Evolutionary conservation across 2,888 invertebrate species (phyloP), one percentile per base, ranked within the genome.

Genomic region (Callosobruchus maculatus): DNA sequence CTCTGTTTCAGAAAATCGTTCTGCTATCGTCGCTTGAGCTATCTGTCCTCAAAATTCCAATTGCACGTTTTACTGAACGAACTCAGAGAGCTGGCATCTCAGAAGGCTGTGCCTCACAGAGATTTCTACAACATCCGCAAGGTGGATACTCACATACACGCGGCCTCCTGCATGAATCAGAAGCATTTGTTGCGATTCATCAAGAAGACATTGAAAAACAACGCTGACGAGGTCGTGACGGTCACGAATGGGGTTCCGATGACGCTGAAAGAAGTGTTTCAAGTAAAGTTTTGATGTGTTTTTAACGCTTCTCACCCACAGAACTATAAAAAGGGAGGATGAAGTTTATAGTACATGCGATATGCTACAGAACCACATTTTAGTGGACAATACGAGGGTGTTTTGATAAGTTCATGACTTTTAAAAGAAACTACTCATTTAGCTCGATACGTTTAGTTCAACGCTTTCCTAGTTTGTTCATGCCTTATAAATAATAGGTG

Each of bases 101-200:
- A 99, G 89, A 99, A 98, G 87, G 95, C 96, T 1, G 98, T 99
- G 72, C 97, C 98, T 0, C 99, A 99, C 87, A 89, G 99, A 73
- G 99, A 99, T 88, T 99, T 99, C 88, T 99, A 99, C 87, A 99
- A 99, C 84, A 98, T 99, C 81, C 92, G 98, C 80, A 92, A 98
- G 92, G 99, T 99, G 81, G 99, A 99, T 86, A 99, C 99, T 69
- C 99, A 99, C 89, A 98, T 99, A 83, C 99, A 99, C 88, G 99
- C 98, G 0, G 97, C 99, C 0, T 98, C 98, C 0, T 98, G 98
- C 87, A 99, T 99, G 99, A 99, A 99, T 88, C 99, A 99, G 88
- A 99, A 99, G 85, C 99, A 99, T 85, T 88, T 99, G 80, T 89
- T 99, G 78, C 94, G 99, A 22, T 99, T 99, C 88, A 99, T 99